Evolutionary conservation across 2,888 invertebrate genomes (phyloP).

Genomic region (Platycnemis pennipes): DNA sequence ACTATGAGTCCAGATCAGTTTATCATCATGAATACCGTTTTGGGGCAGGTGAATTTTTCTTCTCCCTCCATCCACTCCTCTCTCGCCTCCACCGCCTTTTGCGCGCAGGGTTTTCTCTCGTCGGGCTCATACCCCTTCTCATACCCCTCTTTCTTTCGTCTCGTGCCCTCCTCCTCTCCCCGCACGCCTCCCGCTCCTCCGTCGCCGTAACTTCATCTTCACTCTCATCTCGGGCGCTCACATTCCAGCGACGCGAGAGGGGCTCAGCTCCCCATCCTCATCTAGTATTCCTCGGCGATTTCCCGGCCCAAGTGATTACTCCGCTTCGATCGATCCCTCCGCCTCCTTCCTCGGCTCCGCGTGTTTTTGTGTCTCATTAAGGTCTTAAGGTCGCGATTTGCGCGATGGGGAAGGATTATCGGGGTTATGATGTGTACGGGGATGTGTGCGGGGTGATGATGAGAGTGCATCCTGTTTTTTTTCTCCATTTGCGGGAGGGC

Average conservation of each 20-base stretch:
- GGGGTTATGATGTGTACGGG: slow-evolving; percentile 35
- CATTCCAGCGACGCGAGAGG: neutral
- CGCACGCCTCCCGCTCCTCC: neutral
- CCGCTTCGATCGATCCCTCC: slow-evolving; percentile 2
- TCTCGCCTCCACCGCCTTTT: neutral
- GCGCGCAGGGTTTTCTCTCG: neutral
- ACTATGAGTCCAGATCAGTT: no score
- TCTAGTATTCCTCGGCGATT: slow-evolving; percentile 51
- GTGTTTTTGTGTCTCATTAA: slow-evolving; percentile 59
- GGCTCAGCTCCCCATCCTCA: neutral
- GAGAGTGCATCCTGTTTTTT: neutral
- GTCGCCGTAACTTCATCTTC: slow-evolving; percentile 24
- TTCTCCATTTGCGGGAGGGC: no score
- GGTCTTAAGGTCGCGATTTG: slow-evolving; percentile 33
- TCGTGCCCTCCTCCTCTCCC: neutral
- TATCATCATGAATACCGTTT: neutral
- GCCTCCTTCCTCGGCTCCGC: neutral
- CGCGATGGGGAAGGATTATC: slow-evolving; percentile 26
- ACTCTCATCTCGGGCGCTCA: slow-evolving; percentile 33
- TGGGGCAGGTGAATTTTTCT: neutral
- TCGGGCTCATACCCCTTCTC: neutral
- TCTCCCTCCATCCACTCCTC: neutral
- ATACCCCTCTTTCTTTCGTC: neutral
- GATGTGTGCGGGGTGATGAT: neutral
- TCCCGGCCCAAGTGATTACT: slow-evolving; percentile 54